Evolutionary conservation across 2,888 invertebrate species (phyloP), one percentile per base, ranked within the genome.

Genomic region (Flexamia atlantica): DNA sequence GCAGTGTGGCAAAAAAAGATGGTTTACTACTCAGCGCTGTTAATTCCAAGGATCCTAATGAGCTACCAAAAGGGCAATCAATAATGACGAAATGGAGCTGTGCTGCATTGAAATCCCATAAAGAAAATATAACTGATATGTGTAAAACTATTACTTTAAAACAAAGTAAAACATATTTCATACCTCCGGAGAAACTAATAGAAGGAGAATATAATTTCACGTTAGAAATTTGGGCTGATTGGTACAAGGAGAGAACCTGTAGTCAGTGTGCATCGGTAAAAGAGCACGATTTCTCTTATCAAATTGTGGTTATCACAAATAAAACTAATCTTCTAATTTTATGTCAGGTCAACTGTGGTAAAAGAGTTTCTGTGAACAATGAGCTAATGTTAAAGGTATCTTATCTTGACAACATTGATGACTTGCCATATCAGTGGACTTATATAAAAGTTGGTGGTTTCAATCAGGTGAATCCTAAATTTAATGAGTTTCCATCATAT

Each of bases 41-140:
- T 4, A 53, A 53, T 53, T 53, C 53, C 5, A 53, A 23, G 23
- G 53, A 53, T 53, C 53, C 53, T 3, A 53, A 53, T 10, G 9
- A 64, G 20, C 64, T 10, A 23, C 64, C 12, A 14, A 14, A 64
- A 64, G 12, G 17, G 28, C 2, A 64, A 12, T 28, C 28, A 28
- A 28, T 64, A 3, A 64, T 64, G 64, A 2, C 28, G 1, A 64
- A 64, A 64, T 64, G 64, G 64, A 64, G 64, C 30, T 64, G 64
- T 14, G 4, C 12, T 30, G 64, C 30, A 30, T 64, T 64, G 14
- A 20, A 64, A 14, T 28, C 28, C 3, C 17, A 9, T 64, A 30
- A 20, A 17, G n/a, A 4, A 28, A 14, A 28, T 64, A 17, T 7
- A 20, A 30, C 14, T 28, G 64, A 64, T 30, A 28, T 64, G 7